Evolutionary conservation across 2,113 vertebrate genomes (phyloP), one percentile per base, ranked within the genome.

Genomic region (Brachypteracias leptosomus): DNA sequence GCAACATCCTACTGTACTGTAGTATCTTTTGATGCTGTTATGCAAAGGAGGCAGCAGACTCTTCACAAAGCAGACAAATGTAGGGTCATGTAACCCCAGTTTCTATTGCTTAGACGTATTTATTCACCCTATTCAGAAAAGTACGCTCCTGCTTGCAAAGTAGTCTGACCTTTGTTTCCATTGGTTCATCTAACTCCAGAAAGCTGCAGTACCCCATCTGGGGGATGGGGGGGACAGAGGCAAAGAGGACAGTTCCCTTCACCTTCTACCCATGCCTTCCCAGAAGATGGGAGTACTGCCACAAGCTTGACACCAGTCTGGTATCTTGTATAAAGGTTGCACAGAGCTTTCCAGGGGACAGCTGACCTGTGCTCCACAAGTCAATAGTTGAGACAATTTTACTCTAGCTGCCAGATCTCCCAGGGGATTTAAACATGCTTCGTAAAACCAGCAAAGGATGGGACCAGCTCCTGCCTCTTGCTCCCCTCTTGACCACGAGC

Each of bases 231-330:
- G 4, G 18, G 18, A 16, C 35, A n/a, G 3, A 59, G 10, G 4
- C 19, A 84, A 38, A 63, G 44, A 29, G 7, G 13, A 36, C 3
- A n/a, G 18, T 5, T 59, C 21, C 42, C 46, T 68, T 44, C 61
- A 18, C 29, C 58, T 65, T 70, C 57, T 18, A 47, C 14, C 33
- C 18, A 0, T 24, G 44, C 62, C 58, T 36, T 73, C n/a, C 38
- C 66, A 82, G 35, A 61, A 63, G 52, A 17, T 7, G 12, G 77
- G 13, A 91, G 16, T 35, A 8, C 9, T 1, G 5, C 59, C 83
- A 67, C 2, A 13, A 76, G 24, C 51, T 35, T 62, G 40, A 76
- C 33, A 86, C 10, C 55, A 67, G 52, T 0, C 0, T 10, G 36
- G n/a, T n/a, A 90, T 13, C 6, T 7, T 7, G 62, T 25, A 65